Conservation (phyloP, 1,140 invertebrate species). For the Drosophila willistoni region DNA sequence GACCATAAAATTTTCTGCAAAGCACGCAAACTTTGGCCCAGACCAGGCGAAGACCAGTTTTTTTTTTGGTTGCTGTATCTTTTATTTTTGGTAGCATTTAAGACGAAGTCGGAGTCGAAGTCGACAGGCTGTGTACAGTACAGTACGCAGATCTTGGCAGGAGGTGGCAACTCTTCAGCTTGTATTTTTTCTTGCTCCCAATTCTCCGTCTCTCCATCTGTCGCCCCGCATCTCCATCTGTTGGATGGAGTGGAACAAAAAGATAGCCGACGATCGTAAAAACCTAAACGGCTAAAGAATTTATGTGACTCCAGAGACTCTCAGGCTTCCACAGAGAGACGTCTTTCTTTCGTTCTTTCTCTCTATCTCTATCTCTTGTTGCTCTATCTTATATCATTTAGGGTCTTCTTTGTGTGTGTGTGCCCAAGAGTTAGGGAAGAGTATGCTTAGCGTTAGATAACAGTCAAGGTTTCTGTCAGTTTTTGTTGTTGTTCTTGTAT, state of each 20-base stretch:
- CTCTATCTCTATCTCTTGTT: no score
- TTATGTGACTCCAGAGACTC: conserved; percentile 56
- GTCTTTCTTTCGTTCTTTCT: conserved; percentile 31
- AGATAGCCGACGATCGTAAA: conserved; percentile 78
- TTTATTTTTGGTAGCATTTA: conserved; percentile 21
- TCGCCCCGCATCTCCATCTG: conserved; percentile 14
- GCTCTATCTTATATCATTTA: conserved; percentile 20
- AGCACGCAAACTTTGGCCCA: conserved; percentile 76
- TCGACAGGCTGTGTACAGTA: conserved; percentile 33
- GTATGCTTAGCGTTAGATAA: conserved; percentile 72
- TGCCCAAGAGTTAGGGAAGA: conserved; percentile 59
- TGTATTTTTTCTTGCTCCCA: conserved; percentile 50
- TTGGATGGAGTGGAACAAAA: conserved; percentile 60
- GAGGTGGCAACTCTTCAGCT: conserved; percentile 67
- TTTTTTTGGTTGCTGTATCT: conserved; percentile 47
- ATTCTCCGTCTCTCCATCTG: conserved; percentile 11
- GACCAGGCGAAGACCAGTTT: conserved; percentile 58
- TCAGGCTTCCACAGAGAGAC: conserved; percentile 30
- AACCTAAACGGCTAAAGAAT: conserved; percentile 74
- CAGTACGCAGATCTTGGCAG: conserved; percentile 69
- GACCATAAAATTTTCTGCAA: conserved; percentile 64
- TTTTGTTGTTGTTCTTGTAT: conserved; percentile 36
- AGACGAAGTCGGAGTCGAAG: conserved; percentile 24
- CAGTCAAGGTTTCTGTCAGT: conserved; percentile 54
- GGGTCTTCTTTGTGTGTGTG: conserved; percentile 1